phyloP scores from a whole-genome alignment of 1,140 invertebrate species.

The Akabosia matsudoensis region DNA sequence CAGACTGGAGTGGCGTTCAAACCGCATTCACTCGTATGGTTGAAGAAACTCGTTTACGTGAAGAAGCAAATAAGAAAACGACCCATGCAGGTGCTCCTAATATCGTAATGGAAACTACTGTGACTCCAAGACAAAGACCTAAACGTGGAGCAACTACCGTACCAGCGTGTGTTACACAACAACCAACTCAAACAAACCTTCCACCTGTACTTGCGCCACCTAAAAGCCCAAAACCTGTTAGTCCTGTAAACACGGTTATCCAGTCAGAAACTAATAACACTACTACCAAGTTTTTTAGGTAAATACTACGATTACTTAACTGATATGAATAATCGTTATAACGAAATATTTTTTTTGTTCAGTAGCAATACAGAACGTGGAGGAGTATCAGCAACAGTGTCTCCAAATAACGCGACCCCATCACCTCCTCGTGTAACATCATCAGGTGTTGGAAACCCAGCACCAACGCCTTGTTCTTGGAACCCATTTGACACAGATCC shows the following conservation, averaged over 20 bases:
- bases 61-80: conserved; percentile 11
- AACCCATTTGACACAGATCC: background rate
- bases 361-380: too few relatives aligned
- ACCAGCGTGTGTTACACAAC: conserved; percentile 40
- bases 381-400: background rate
- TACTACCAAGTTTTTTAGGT: background rate
- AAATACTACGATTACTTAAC: background rate
- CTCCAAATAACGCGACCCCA: background rate
- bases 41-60: background rate
- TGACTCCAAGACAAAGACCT: conserved; percentile 78
- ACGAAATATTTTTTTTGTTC: too few relatives aligned
- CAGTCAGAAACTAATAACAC: background rate
- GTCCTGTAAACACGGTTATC: background rate
- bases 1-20: background rate
- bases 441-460: too few relatives aligned
- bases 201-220: conserved; percentile 26
- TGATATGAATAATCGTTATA: background rate
- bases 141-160: conserved; percentile 57
- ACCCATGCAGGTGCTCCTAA: background rate
- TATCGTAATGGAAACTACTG: conserved; percentile 63
- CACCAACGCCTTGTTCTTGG: background rate
- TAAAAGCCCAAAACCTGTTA: conserved; percentile 40
- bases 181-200: background rate
- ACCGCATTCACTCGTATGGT: background rate
- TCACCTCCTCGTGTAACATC: background rate